Evolutionary conservation across 1,140 invertebrate species (phyloP).

Genomic region (Drosophila pseudoobscura): DNA sequence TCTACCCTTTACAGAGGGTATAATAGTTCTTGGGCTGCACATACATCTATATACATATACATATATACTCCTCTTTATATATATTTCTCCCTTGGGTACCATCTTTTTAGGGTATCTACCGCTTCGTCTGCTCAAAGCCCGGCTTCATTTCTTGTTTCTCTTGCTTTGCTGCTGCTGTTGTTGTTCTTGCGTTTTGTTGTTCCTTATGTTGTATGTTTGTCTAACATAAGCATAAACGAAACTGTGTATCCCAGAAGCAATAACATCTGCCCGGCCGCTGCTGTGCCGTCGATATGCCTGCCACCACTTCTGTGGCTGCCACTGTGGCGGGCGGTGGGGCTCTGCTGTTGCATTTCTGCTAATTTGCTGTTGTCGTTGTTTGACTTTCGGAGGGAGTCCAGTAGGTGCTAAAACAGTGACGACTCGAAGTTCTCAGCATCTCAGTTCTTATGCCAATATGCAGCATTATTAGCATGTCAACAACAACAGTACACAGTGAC

Average conservation of each 20-base stretch:
- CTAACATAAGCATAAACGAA: slow-evolving; percentile 71
- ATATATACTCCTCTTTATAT: no score
- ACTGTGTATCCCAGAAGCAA: slow-evolving; percentile 44
- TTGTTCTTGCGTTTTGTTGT: slow-evolving; percentile 59
- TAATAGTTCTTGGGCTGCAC: no score
- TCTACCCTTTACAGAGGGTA: slow-evolving; percentile 1
- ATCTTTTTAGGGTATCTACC: no score
- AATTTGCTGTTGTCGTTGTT: slow-evolving; percentile 63
- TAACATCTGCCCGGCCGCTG: slow-evolving; percentile 23
- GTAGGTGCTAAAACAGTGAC: slow-evolving; percentile 63
- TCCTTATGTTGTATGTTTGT: slow-evolving; percentile 53
- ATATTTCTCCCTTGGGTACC: no score
- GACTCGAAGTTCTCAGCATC: slow-evolving; percentile 44
- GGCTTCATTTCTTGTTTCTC: slow-evolving; percentile 24
- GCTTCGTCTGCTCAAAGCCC: no score
- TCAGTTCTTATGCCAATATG: slow-evolving; percentile 67
- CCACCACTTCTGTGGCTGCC: no score
- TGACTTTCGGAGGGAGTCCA: slow-evolving; percentile 46
- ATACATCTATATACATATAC: no score
- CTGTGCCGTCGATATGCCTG: neutral
- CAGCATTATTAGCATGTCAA: slow-evolving; percentile 78
- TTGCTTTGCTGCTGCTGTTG: slow-evolving; percentile 50
- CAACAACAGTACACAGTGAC: slow-evolving; percentile 23
- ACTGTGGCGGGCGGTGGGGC: neutral
- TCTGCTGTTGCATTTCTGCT: slow-evolving; percentile 48